A percentile compares a stretch with the other conserved stretches of the same genome.
Conservation (phyloP, 2,113 vertebrate species). For the Scolopax mira region DNA sequence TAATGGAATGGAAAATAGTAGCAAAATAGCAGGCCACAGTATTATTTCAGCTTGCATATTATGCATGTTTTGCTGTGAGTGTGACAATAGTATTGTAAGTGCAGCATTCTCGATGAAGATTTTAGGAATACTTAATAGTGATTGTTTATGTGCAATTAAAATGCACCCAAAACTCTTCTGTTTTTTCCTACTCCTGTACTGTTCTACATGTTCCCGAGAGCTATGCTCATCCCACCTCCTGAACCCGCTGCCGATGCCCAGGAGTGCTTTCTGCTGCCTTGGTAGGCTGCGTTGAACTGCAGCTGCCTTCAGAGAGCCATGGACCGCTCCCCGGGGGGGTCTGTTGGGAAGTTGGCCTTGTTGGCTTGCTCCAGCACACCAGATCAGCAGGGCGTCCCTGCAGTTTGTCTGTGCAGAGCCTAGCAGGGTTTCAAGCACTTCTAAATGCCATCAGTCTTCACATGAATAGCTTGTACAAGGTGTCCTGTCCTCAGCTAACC, state of each 20-base stretch:
- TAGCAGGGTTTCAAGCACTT: not conserved
- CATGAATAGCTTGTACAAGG: not conserved
- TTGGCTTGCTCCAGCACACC: not conserved
- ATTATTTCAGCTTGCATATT: not conserved
- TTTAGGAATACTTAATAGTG: not conserved
- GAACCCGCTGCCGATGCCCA: rapidly evolving
- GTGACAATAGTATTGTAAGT: not conserved
- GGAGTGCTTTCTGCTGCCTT: too few relatives aligned
- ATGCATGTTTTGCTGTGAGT: too few relatives aligned
- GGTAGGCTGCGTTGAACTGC: not conserved
- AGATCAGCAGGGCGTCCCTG: not conserved
- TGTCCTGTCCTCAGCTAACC: not conserved
- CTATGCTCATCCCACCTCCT: rapidly evolving
- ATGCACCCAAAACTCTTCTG: not conserved
- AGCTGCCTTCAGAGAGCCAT: rapidly evolving
- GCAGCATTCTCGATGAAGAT: not conserved
- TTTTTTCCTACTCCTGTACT: not conserved
- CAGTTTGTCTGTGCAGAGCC: not conserved
- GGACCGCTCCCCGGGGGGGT: not conserved
- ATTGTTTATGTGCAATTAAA: not conserved
- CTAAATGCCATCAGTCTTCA: not conserved
- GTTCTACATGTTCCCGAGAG: rapidly evolving
- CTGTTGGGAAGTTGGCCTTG: too few relatives aligned
- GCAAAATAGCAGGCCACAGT: not conserved
- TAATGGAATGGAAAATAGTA: not conserved